Evolutionary conservation across 2,888 invertebrate genomes (phyloP), one percentile per base, ranked within the genome.

Genomic region (Bombylius major): DNA sequence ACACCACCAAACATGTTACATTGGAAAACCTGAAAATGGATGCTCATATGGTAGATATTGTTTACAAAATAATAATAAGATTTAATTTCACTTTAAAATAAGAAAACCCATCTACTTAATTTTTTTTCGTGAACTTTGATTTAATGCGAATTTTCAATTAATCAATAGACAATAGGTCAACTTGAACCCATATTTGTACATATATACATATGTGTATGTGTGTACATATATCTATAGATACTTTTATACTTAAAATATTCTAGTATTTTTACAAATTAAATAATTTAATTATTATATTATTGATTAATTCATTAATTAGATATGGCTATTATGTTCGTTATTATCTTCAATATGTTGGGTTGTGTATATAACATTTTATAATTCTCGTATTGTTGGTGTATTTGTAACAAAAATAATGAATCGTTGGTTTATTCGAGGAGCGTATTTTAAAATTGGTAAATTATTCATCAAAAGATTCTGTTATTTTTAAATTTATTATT

Each of bases 301-400:
- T 23, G 23, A 23, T 23, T 23, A 1, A 23, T 23, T 23, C 23
- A 23, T 45, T 47, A 58, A 61, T 53, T 75, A 81, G 73, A 79
- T 78, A 65, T 84, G 86, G 78, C 77, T 92, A 62, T 78, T 94
- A 33, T 84, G 86, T 65, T 91, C 92, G 57, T 78, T 93, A 52
- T 79, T 87, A 64, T 86, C 87, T 59, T 89, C 89, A 32, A 87
- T 91, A 68, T 79, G 84, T 46, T 97, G 96, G 96, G 83, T 94
- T 53, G 87, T 94, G 63, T 97, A 96, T 75, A 88, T 94, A 66
- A 88, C 90, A 1, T 95, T 92, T 76, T 97, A 96, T 77, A 95
- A 95, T 74, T 93, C 94, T 54, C 82, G 96, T 60, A 83, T 97
- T 5, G 81, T 93, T 63, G 97, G 95, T 36, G 87, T 90, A 69